Evolutionary conservation across 2,888 invertebrate species (phyloP), one percentile per base, ranked within the genome.

Genomic region (Drosophila anomalata): DNA sequence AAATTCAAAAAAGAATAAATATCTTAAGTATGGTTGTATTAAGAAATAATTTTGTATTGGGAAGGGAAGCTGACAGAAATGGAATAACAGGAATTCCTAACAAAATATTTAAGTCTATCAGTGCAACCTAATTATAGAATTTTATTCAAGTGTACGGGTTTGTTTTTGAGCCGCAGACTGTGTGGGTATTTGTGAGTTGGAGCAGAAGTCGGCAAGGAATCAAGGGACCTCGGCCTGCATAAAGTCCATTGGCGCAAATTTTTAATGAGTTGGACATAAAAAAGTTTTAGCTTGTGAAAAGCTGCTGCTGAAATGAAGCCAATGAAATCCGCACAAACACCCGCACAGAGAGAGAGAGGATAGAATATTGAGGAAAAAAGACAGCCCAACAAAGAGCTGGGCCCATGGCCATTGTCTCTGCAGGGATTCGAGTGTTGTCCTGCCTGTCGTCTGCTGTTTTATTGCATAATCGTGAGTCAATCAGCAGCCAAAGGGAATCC

Each of bases 381-480:
- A 14, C 8, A 36, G 14, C 11, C 42, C 20, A 53, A 47, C 6
- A 26, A 11, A 22, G 17, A 12, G 47, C 33, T 33, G 36, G 46
- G 29, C 61, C 63, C 58, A 57, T 33, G 67, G 50, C 69, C 67
- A 77, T 81, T 84, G 81, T 76, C 77, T 75, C 51, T 68, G 52
- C 29, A 29, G 54, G 63, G 56, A 47, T 29, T 58, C 44, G 61
- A 42, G 58, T 71, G 59, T 70, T 55, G 53, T 71, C 70, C 69
- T 76, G 62, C 77, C 68, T 52, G 55, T 48, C 71, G 67, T 74
- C 75, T 63, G 74, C 53, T 78, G 73, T 87, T 89, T 89, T 90
- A 89, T 89, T 83, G 84, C 90, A 87, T 84, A 90, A 84, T 87
- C 90, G 89, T 88, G 90, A 88, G 87, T 84, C 84, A 89, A 88